Conservation (phyloP, 2,888 invertebrate genomes). For the Epiblema foenella region DNA sequence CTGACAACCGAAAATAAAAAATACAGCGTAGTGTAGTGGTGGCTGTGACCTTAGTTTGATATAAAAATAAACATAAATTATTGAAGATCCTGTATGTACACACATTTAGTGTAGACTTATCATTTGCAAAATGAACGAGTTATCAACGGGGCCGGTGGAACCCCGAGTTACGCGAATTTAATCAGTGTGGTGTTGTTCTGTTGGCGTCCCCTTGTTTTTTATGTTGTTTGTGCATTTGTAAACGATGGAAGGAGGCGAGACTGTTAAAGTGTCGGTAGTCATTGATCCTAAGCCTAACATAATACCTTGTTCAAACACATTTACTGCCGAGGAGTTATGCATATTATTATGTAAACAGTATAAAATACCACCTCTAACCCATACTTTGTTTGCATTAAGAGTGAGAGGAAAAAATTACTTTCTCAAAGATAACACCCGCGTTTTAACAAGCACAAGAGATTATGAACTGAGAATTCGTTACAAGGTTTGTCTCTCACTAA, state of each 20-base stretch:
- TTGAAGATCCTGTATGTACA: slow-evolving; percentile 32
- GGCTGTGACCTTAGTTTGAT: slow-evolving; percentile 44
- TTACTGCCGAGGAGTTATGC: slow-evolving; percentile 89
- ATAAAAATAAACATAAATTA: slow-evolving; percentile 45
- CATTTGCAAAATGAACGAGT: slow-evolving; percentile 36
- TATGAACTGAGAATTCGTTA: slow-evolving; percentile 93
- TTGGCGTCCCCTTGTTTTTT: slow-evolving; percentile 74
- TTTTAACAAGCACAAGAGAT: slow-evolving; percentile 78
- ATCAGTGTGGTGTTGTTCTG: slow-evolving; percentile 56
- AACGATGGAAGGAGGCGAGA: slow-evolving; percentile 73
- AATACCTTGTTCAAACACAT: slow-evolving; percentile 73
- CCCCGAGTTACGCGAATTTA: slow-evolving; percentile 24
- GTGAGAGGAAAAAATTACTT: slow-evolving; percentile 87
- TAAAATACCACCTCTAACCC: slow-evolving; percentile 90
- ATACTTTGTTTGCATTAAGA: slow-evolving; percentile 91
- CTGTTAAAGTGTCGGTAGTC: slow-evolving; percentile 77
- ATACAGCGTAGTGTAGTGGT: slow-evolving; percentile 42
- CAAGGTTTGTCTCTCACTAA: slow-evolving; percentile 79
- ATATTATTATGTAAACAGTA: slow-evolving; percentile 88
- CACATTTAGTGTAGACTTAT: slow-evolving; percentile 31
- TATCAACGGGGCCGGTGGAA: slow-evolving; percentile 16
- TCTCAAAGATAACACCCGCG: slow-evolving; percentile 86
- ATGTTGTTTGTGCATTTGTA: slow-evolving; percentile 67
- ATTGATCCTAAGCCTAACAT: slow-evolving; percentile 70
- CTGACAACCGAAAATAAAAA: slow-evolving; percentile 38